Conservation (phyloP, 1,140 invertebrate genomes). For the Trachymyrmex septentrionalis region DNA sequence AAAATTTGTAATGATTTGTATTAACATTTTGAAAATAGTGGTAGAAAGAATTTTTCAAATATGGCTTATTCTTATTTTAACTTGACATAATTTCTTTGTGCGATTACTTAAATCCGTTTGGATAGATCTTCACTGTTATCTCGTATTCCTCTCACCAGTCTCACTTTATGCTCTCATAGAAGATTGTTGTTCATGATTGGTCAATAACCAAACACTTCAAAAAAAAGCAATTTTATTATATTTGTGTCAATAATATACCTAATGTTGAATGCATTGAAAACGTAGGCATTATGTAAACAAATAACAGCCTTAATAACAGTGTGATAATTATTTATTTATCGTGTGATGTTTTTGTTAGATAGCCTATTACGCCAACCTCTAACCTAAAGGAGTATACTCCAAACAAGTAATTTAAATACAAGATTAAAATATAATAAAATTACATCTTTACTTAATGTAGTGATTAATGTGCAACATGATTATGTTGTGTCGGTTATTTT, state of each 20-base stretch:
- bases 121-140: background rate
- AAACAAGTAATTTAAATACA: background rate
- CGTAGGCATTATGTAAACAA: background rate
- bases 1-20: background rate
- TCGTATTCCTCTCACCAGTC: background rate
- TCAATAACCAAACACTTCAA: too few species aligned
- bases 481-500: background rate
- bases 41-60: background rate
- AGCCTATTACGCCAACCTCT: background rate
- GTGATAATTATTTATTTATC: background rate
- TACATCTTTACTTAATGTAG: background rate
- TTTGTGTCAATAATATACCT: background rate
- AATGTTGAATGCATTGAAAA: constrained; percentile 26
- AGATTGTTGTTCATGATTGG: background rate
- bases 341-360: background rate
- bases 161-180: too few species aligned
- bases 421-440: constrained; percentile 2
- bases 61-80: background rate
- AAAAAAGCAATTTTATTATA: background rate
- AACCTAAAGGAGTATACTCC: background rate
- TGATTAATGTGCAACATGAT: background rate
- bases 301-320: background rate
- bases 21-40: background rate
- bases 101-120: background rate
- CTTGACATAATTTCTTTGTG: background rate